Conservation (phyloP, 64 coral and sea anemone species). For the Pachyseris speciosa region DNA sequence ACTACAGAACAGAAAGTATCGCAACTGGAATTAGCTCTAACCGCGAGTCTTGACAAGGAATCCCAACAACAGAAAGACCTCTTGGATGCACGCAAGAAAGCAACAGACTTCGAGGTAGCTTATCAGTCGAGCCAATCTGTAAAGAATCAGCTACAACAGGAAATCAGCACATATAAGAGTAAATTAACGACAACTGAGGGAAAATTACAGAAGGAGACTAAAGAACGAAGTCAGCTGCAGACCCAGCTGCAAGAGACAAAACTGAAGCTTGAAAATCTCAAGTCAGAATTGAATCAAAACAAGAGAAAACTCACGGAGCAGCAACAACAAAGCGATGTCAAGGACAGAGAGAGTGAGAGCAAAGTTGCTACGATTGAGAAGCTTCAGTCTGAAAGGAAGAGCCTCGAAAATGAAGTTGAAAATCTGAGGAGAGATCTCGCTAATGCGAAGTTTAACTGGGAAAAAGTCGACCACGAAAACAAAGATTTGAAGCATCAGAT, state of each 20-base stretch:
- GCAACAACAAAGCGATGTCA: constrained; percentile 21
- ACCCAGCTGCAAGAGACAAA: constrained; percentile 50
- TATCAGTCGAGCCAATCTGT: constrained; percentile 40
- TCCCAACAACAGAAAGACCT: constrained; percentile 81
- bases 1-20: constrained; percentile 69
- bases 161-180: constrained; percentile 50
- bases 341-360: neutral
- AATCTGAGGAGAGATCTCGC: constrained; percentile 48
- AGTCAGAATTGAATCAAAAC: neutral
- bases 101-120: constrained; percentile 79
- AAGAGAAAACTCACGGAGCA: constrained; percentile 12
- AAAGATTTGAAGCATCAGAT: constrained; percentile 60
- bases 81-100: constrained; percentile 79
- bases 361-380: constrained; percentile 48
- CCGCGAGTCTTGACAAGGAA: constrained; percentile 60
- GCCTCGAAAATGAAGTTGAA: constrained; percentile 77
- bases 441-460: constrained; percentile 1
- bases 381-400: constrained; percentile 53
- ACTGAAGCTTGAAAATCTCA: constrained; percentile 24
- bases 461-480: constrained; percentile 43
- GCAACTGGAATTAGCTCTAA: constrained; percentile 63
- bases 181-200: constrained; percentile 53
- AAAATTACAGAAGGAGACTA: constrained; percentile 59
- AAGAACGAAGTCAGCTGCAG: constrained; percentile 53
- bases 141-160: constrained; percentile 66